Evolutionary conservation across 1,140 invertebrate species (phyloP).

Genomic region (Telenomus remus): DNA sequence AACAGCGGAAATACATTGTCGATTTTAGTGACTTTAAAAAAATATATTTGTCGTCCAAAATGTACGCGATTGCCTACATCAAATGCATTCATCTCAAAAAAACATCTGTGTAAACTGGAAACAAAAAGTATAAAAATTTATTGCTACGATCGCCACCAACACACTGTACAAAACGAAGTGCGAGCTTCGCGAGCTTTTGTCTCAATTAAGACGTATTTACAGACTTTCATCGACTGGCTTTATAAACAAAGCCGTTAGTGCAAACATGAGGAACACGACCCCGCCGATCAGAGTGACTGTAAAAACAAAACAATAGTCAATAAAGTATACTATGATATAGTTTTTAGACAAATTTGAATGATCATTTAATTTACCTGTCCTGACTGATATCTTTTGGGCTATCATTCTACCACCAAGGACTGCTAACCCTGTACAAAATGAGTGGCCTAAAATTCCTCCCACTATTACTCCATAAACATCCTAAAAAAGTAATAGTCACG

Average conservation of each 20-base stretch:
- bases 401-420: slow-evolving; percentile 97
- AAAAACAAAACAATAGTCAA: slow-evolving; percentile 68
- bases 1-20: no score
- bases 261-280: slow-evolving; percentile 94
- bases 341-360: not conserved
- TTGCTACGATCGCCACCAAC: slow-evolving; percentile 9
- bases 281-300: slow-evolving; percentile 94
- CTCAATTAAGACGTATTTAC: slow-evolving; percentile 39
- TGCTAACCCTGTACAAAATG: slow-evolving; percentile 95
- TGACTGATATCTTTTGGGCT: slow-evolving; percentile 95
- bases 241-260: slow-evolving; percentile 89
- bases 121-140: slow-evolving; percentile 16
- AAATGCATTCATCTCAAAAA: not conserved
- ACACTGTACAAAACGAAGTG: slow-evolving; percentile 24
- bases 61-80: no score
- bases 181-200: slow-evolving; percentile 7
- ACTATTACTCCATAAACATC: slow-evolving; percentile 94
- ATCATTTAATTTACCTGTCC: slow-evolving; percentile 81
- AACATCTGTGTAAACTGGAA: not conserved
- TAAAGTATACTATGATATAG: not conserved
- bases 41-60: no score
- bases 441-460: slow-evolving; percentile 95
- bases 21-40: not conserved
- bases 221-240: slow-evolving; percentile 73
- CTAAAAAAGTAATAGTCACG: slow-evolving; percentile 72